Base-by-base conservation (phyloP, 2,888 invertebrate species). In the Tortrix viridana region DNA sequence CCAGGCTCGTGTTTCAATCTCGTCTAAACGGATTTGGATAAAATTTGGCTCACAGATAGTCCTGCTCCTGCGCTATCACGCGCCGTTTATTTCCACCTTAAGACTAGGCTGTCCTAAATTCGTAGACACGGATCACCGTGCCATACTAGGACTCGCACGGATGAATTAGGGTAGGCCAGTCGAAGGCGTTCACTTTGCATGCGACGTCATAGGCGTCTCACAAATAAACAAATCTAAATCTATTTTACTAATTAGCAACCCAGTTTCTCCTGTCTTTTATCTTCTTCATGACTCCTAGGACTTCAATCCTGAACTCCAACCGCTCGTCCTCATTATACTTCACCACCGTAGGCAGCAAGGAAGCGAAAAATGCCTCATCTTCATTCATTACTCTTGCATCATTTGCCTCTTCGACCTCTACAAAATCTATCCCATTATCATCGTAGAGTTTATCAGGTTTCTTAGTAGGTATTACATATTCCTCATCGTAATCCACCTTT, bases 351-450 rank as follows among this genome's bases (percentile, higher is more conserved):
- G 91, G 92, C 22, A 92, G 67, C 1, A 92, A 69, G 0, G 92
- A 91, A 0, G 91, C 91, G 55, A 92, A 92, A 66, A 92, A 92
- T 0, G 91, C 91, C 63, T 92, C 92, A 63, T 92, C 91, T 65
- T 92, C 92, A 60, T 92, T 91, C 91, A 92, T 91, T 0, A 92
- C 71, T 32, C 91, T 77, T 0, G 85, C 82, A 58, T 90, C 89
- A 58, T 74, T 77, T 0, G 67, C 65, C 5, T 81, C 82, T 3
- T 82, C 82, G 0, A 85, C 71, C 65, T 81, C 84, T 0, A 82
- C 74, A 47, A 83, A 82, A 68, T 87, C 82, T 19, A 85, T 70
- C 1, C 77, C 77, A 5, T 70, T 72, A 5, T 66, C 68, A 1
- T n/a, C n/a, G n/a, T 43, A 69, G 61, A 2, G 65, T 58, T 44